Base-by-base conservation (phyloP, 1,140 invertebrate genomes). In the Reticulitermes speratus region DNA sequence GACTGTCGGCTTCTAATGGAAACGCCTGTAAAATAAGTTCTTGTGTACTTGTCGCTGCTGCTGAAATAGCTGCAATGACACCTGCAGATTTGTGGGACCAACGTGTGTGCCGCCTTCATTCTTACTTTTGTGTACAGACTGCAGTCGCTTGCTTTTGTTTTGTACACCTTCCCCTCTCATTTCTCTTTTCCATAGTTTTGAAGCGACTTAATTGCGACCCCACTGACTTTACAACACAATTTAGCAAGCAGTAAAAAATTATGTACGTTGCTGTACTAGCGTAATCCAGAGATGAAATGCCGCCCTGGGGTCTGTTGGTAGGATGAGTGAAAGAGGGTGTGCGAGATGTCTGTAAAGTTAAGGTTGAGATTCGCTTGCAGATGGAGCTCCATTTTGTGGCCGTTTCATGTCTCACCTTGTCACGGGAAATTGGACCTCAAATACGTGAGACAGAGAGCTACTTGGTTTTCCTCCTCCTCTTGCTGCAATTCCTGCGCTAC, bases 391-490 rank as follows among this genome's bases (percentile, higher is more conserved):
- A 86, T 86, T 44, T 65, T 44, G 59, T 38, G 85, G 75, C 85
- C 75, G 75, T 55, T 82, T 82, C 59, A 81, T 81, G 85, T 86
- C 30, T 82, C 45, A 45, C 59, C 65, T 44, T 81, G 85, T 86
- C 85, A 82, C 85, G 85, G 85, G 85, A 86, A 86, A 86, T 86
- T 86, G 85, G 75, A 86, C 85, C 85, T 45, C 75, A 69, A 86
- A 45, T 75, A 75, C 65, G 7, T 12, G 25, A 75, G 25, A 75
- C 65, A 75, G 65, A 75, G 65, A 75, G 65, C 65, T 75, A 75
- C 65, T 75, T 30, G 65, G 25, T 75, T 75, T 75, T 75, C 25
- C 65, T 12, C 48, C 19, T 55, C 1, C 52, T 55, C 3, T 21
- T 21, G 19, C 52, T 84, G 21, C 83, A 32, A 21, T 25, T 8